Conservation (phyloP, 2,888 invertebrate species). For the Melitaea athalia region DNA sequence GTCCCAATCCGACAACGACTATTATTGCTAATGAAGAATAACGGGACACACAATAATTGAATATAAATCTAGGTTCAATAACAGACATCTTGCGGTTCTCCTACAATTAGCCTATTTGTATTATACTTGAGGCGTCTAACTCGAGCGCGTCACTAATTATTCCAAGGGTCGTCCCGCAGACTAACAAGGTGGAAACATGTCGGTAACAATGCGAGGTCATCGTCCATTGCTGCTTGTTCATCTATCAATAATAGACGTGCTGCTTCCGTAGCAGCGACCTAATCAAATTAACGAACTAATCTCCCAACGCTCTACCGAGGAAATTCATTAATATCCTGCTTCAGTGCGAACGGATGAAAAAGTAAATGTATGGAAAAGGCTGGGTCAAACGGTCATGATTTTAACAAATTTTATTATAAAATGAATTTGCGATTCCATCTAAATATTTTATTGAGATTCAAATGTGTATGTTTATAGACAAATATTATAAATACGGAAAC, state of each 20-base stretch:
- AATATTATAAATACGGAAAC: no score
- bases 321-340: conserved; percentile 88
- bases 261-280: conserved; percentile 65
- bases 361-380: conserved; percentile 45
- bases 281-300: conserved; percentile 86
- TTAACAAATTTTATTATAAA: not conserved
- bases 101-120: conserved; percentile 39
- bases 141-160: conserved; percentile 44
- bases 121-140: conserved; percentile 40
- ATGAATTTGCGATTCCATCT: not conserved
- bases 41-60: conserved; percentile 20
- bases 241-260: conserved; percentile 51
- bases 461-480: no score
- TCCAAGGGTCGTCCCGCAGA: conserved; percentile 34
- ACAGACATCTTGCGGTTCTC: conserved; percentile 37
- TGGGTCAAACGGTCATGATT: conserved; percentile 25
- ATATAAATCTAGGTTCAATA: conserved; percentile 31
- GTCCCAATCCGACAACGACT: no score
- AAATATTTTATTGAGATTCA: not conserved
- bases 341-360: conserved; percentile 61
- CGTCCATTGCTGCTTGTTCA: conserved; percentile 41
- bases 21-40: not conserved
- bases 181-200: conserved; percentile 41
- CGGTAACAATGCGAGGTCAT: conserved; percentile 30
- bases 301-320: conserved; percentile 84